A percentile compares a stretch with the other conserved stretches of the same genome.
Evolutionary conservation across 2,113 vertebrate genomes (phyloP).

Genomic region (Puntigrus tetrazona): DNA sequence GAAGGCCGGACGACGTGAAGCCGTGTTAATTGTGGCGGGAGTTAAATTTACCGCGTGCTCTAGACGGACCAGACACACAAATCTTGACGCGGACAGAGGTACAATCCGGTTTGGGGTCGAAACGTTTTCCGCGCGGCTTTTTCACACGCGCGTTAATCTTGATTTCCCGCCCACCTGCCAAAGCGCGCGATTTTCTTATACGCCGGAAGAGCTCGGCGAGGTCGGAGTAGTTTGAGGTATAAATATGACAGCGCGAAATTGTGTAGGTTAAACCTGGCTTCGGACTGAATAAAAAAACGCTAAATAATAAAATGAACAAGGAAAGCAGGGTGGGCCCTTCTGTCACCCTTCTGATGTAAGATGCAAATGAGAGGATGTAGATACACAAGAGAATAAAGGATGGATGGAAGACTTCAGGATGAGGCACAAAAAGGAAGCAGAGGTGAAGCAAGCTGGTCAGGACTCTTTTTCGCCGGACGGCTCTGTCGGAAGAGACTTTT

Average conservation of each 20-base stretch:
- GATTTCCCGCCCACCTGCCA: slow-evolving; percentile 58
- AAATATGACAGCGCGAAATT: too few species aligned
- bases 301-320: not conserved
- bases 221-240: not conserved
- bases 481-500: slow-evolving; percentile 48
- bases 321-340: not conserved
- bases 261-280: not conserved
- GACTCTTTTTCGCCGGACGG: slow-evolving; percentile 40
- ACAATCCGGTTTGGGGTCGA: slow-evolving; percentile 49
- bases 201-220: not conserved
- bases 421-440: not conserved
- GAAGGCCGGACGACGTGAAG: not conserved
- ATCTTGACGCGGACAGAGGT: slow-evolving; percentile 43
- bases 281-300: not conserved
- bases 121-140: slow-evolving; percentile 42
- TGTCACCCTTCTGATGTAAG: not conserved
- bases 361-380: slow-evolving; percentile 34
- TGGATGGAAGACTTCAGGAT: slow-evolving; percentile 9
- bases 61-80: slow-evolving; percentile 51
- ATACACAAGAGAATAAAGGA: not conserved
- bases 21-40: slow-evolving; percentile 55
- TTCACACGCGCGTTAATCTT: slow-evolving; percentile 70
- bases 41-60: slow-evolving; percentile 55
- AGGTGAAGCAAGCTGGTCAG: slow-evolving; percentile 15
- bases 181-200: slow-evolving; percentile 54